Percentiles rank a stretch among this genome's conserved stretches.
Conservation (phyloP, 2,113 vertebrate species). For the Oriolus oriolus region DNA sequence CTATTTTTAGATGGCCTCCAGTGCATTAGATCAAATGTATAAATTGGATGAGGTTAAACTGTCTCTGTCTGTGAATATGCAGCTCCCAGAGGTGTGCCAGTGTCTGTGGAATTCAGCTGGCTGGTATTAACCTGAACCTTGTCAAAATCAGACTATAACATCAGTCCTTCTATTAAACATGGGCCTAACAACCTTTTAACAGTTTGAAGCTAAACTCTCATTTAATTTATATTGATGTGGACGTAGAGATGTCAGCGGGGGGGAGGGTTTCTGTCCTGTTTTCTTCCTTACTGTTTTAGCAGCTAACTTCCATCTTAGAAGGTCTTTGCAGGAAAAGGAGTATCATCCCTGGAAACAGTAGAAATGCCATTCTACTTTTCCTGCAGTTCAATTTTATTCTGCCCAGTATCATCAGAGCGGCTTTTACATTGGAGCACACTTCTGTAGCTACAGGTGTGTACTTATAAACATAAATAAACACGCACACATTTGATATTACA, state of each 20-base stretch:
- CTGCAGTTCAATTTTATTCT: not conserved
- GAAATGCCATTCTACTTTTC: not conserved
- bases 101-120: not conserved
- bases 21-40: constrained; percentile 30
- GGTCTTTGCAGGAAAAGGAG: not conserved
- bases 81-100: not conserved
- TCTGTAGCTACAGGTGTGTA: not conserved
- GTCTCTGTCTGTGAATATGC: not conserved
- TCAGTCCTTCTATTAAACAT: not conserved
- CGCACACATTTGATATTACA: accelerated
- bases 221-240: not conserved
- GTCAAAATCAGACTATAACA: not conserved
- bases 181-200: not conserved
- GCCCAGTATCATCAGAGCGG: not conserved
- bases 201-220: not conserved
- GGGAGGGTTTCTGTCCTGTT: not conserved
- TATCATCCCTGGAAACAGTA: not conserved
- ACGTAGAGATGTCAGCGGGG: not conserved
- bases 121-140: not conserved
- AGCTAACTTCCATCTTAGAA: not conserved
- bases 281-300: not conserved
- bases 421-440: not conserved
- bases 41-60: constrained; percentile 14
- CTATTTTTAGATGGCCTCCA: constrained; percentile 45
- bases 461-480: not conserved